Conservation (phyloP, 2,797 vertebrate genomes). For the Borostomias antarcticus region DNA sequence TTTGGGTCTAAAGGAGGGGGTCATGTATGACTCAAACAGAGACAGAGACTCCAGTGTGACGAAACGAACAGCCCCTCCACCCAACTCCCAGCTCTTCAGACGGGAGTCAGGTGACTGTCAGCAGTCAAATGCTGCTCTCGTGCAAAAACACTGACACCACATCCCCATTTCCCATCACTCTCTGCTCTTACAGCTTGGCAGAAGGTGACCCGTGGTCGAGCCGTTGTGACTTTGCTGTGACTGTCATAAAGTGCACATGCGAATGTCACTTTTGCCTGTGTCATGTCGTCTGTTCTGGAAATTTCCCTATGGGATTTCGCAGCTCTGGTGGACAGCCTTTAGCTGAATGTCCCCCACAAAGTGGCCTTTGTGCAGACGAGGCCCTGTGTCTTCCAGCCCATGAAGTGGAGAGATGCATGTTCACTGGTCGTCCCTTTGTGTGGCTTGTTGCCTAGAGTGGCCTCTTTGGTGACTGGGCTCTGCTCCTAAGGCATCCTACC, state of each 20-base stretch:
- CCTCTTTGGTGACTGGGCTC: constrained; percentile 33
- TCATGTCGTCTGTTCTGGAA: constrained; percentile 2
- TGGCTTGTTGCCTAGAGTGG: constrained; percentile 28
- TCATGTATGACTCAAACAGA: no score
- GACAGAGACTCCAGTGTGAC: constrained; percentile 14
- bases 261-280: no score
- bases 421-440: neutral
- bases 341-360: constrained; percentile 19
- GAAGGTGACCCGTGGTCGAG: constrained; percentile 36
- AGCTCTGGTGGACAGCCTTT: neutral
- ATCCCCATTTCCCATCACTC: constrained; percentile 29
- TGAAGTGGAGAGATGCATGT: constrained; percentile 15
- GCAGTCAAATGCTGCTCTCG: constrained; percentile 42
- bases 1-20: constrained; percentile 16
- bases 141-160: constrained; percentile 35
- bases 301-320: neutral
- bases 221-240: constrained; percentile 41
- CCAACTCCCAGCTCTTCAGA: neutral
- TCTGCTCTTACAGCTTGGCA: neutral
- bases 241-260: constrained; percentile 20
- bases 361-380: constrained; percentile 30
- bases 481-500: constrained; percentile 54
- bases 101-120: constrained; percentile 63
- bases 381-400: constrained; percentile 1
- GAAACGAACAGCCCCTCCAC: neutral